These are phyloP conservation scores for Acronicta leporina DNA, from an alignment of 2,888 invertebrate species.

Conservation along the genomic window DNA sequence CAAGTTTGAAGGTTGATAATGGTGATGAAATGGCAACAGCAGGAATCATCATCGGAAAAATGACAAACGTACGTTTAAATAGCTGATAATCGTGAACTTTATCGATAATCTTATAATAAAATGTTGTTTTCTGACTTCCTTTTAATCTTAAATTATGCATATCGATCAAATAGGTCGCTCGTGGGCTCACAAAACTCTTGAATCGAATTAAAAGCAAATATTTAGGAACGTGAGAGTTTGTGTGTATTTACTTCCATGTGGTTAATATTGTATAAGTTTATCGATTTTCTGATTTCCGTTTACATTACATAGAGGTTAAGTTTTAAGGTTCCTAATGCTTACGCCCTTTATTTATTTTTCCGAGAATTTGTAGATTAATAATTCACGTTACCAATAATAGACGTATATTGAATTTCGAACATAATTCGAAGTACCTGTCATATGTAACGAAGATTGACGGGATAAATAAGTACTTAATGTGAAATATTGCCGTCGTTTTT, in stretches of 20 bases:
- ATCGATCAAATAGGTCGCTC: neutral
- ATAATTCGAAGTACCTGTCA: conserved; percentile 20
- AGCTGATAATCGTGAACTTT: no score
- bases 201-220: conserved; percentile 1
- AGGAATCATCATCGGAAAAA: no score
- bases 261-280: conserved; percentile 5
- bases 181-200: neutral
- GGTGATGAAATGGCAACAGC: no score
- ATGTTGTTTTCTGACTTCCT: no score
- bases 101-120: no score
- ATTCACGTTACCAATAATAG: conserved; percentile 24
- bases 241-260: neutral
- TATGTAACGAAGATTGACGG: conserved; percentile 18
- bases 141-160: no score
- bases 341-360: conserved; percentile 18
- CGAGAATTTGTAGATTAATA: conserved; percentile 13
- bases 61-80: no score
- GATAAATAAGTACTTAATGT: conserved; percentile 11
- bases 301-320: neutral
- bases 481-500: neutral
- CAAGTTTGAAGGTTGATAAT: no score
- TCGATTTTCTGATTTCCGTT: conserved; percentile 2
- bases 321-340: no score
- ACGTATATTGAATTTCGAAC: conserved; percentile 5
- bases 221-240: neutral